These are phyloP conservation scores for Synodontis membranacea DNA, from an alignment of 2,113 vertebrate genomes.

Conservation along the genomic window DNA sequence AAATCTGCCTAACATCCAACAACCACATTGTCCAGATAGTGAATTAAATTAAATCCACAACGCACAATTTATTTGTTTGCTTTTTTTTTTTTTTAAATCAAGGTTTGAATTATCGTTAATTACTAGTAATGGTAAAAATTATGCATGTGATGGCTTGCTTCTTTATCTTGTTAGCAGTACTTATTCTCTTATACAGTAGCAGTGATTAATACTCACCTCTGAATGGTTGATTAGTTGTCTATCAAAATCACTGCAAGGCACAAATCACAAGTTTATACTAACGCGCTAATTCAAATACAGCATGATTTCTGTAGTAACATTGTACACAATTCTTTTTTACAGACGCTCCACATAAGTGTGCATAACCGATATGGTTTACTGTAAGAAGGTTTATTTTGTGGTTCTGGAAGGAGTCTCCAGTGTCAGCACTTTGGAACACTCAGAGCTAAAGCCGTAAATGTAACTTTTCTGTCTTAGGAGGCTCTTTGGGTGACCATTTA, in stretches of 20 bases:
- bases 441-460: not conserved
- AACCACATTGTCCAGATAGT: not conserved
- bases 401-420: not conserved
- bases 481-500: not conserved
- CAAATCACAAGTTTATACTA: not conserved
- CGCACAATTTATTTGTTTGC: not conserved
- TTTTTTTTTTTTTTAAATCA: not conserved
- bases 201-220: not conserved
- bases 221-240: not conserved
- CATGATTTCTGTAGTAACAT: not conserved
- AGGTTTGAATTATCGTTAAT: not conserved
- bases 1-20: not conserved
- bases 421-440: not conserved
- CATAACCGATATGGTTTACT: not conserved
- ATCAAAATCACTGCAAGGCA: not conserved
- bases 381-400: not conserved
- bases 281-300: not conserved
- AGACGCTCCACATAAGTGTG: not conserved
- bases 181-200: not conserved
- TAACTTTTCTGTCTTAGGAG: not conserved
- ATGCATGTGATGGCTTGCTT: not conserved
- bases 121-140: too few species aligned
- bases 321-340: not conserved
- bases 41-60: not conserved
- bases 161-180: not conserved